Evolutionary conservation across 2,113 vertebrate genomes (phyloP).

Genomic region (Nyctereutes procyonoides): DNA sequence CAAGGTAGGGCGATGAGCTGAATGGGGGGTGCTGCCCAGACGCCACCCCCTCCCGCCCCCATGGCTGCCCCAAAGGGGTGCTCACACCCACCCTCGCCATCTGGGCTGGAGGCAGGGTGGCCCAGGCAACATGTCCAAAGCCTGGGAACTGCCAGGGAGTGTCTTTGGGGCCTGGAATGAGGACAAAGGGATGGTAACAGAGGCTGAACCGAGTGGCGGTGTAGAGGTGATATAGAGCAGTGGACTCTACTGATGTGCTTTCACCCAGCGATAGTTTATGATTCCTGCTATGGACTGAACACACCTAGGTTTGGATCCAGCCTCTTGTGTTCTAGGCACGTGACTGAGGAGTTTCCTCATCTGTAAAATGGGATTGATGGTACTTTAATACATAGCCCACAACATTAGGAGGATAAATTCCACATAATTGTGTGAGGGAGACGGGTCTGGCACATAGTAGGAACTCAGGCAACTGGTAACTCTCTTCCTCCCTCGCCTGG

Average conservation of each 20-base stretch:
- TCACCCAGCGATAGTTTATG: rapidly evolving
- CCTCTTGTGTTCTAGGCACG: rapidly evolving
- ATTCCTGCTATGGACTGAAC: background rate
- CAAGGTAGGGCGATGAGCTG: background rate
- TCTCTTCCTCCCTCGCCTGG: background rate
- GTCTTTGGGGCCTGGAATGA: background rate
- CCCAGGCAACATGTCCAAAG: background rate
- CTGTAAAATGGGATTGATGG: background rate
- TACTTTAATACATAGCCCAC: background rate
- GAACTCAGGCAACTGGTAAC: background rate
- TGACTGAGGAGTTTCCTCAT: background rate
- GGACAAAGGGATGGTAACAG: background rate
- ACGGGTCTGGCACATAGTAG: background rate
- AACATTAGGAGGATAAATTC: background rate
- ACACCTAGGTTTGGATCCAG: background rate
- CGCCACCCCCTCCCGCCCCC: background rate
- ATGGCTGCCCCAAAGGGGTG: background rate
- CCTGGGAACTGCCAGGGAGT: background rate
- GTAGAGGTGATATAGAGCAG: background rate
- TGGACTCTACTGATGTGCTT: rapidly evolving
- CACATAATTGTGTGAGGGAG: too few species aligned
- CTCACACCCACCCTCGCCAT: background rate
- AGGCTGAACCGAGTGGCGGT: background rate
- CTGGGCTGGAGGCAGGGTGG: background rate
- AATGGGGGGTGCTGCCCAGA: background rate